Percentiles rank a stretch among this genome's conserved stretches.
Conservation (phyloP, 2,797 vertebrate genomes). For the Anniella stebbinsi region DNA sequence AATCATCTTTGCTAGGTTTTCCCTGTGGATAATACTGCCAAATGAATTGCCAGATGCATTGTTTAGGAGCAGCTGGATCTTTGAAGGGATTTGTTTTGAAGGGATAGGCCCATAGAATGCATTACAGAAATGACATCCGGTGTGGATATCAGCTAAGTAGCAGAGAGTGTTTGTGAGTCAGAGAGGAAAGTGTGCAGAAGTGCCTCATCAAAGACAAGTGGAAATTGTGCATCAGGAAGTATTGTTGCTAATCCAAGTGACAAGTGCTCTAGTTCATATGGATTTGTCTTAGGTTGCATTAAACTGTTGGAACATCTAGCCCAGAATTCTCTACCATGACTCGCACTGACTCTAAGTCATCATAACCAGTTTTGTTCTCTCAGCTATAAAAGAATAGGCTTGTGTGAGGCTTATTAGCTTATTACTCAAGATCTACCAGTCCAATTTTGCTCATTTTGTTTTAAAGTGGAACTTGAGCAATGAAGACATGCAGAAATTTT, state of each 20-base stretch:
- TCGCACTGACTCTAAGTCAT: no score
- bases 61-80: neutral
- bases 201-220: neutral
- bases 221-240: neutral
- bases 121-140: neutral
- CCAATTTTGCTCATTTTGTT: no score
- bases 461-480: no score
- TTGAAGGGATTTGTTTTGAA: neutral
- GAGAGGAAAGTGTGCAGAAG: neutral
- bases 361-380: no score
- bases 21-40: neutral
- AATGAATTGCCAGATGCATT: neutral
- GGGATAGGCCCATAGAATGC: neutral
- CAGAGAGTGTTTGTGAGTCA: neutral
- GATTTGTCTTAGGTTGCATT: no score
- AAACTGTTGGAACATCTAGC: no score
- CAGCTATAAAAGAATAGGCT: no score
- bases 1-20: neutral
- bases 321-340: no score
- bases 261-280: no score
- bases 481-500: no score
- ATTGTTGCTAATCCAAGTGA: neutral
- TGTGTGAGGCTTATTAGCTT: no score
- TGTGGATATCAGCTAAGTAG: neutral
- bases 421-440: no score